Conservation (phyloP, 1,140 invertebrate genomes). For the Pararge aegeria region DNA sequence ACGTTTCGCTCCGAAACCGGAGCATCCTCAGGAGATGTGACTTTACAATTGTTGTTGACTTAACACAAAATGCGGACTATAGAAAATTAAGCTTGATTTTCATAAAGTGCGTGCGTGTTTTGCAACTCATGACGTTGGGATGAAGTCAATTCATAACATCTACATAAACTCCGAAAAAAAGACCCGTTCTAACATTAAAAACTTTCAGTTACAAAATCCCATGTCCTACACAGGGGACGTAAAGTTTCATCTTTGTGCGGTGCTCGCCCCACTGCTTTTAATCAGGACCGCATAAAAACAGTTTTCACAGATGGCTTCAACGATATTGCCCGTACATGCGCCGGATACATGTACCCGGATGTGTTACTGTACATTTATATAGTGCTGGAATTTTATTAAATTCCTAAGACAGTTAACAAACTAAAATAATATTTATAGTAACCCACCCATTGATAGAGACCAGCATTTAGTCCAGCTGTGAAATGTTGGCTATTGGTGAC, state of each 20-base stretch:
- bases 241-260: not conserved
- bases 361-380: not conserved
- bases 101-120: too few relatives aligned
- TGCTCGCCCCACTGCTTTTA: not conserved
- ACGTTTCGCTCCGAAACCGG: too few relatives aligned
- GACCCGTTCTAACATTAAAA: not conserved
- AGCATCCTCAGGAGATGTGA: too few relatives aligned
- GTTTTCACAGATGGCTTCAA: slow-evolving; percentile 8
- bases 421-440: too few relatives aligned
- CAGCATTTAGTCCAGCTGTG: too few relatives aligned
- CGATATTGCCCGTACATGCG: not conserved
- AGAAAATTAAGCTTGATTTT: too few relatives aligned
- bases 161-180: not conserved
- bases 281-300: slow-evolving; percentile 3
- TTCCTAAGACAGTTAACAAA: not conserved
- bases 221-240: not conserved
- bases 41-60: too few relatives aligned
- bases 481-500: too few relatives aligned
- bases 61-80: too few relatives aligned
- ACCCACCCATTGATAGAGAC: too few relatives aligned
- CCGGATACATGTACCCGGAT: not conserved
- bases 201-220: not conserved
- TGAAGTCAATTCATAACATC: too few relatives aligned
- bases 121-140: too few relatives aligned
- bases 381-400: not conserved